phyloP scores from a whole-genome alignment of 1,140 invertebrate species.

The Phymastichus coffea region DNA sequence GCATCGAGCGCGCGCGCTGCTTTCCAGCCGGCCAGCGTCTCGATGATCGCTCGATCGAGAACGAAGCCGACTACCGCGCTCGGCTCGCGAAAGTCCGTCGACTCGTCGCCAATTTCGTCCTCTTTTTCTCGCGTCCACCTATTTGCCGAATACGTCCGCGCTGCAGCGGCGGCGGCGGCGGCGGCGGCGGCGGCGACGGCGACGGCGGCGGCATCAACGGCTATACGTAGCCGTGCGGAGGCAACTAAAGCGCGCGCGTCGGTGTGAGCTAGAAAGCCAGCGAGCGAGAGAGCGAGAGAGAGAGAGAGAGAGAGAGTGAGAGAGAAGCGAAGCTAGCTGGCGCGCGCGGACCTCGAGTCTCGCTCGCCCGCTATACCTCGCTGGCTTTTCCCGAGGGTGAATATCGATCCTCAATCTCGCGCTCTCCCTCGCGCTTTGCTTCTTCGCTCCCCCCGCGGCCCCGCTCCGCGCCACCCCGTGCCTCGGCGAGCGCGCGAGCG shows the following conservation, averaged over 20 bases:
- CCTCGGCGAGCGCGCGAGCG: not conserved
- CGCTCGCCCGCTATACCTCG: not conserved
- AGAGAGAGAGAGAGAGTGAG: not conserved
- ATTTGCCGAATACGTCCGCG: no score
- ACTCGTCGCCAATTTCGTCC: no score
- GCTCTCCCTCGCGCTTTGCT: constrained; percentile 15
- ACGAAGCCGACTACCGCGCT: no score
- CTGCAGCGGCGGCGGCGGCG: no score
- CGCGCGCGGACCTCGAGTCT: not conserved
- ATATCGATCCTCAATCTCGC: constrained; percentile 30
- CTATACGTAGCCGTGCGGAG: not conserved
- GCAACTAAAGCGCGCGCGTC: not conserved
- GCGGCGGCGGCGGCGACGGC: no score
- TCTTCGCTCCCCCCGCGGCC: not conserved
- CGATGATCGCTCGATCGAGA: no score
- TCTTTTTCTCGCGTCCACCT: not conserved
- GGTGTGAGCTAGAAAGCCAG: not conserved
- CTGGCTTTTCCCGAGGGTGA: not conserved
- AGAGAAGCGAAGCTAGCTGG: not conserved
- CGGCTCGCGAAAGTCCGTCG: no score
- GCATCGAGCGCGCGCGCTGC: no score
- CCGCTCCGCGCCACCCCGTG: not conserved
- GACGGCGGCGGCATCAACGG: not conserved
- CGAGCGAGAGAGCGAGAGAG: not conserved
- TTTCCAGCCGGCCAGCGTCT: no score